Conservation (phyloP, 2,113 vertebrate genomes). For the Cichladusa arquata region DNA sequence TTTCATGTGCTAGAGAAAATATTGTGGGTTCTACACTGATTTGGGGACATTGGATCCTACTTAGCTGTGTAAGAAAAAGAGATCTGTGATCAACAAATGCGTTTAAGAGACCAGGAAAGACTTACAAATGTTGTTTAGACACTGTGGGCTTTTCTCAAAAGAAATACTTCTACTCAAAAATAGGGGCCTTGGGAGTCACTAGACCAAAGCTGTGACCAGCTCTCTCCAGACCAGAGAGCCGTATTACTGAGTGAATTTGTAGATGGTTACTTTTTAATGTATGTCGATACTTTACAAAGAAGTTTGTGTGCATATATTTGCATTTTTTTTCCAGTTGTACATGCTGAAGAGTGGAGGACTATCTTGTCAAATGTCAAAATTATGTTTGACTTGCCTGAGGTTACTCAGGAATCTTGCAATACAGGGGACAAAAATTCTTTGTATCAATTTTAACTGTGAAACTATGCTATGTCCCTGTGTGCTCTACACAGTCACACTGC, state of each 20-base stretch:
- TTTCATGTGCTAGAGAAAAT: background rate
- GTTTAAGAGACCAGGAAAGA: background rate
- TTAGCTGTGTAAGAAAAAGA: background rate
- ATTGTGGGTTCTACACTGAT: background rate
- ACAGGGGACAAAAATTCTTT: background rate
- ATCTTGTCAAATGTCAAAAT: background rate
- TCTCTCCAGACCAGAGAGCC: background rate
- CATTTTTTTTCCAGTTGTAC: background rate
- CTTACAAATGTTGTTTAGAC: background rate
- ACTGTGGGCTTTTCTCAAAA: fast-evolving
- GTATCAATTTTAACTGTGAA: background rate
- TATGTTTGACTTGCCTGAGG: background rate
- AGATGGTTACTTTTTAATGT: background rate
- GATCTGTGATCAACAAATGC: background rate
- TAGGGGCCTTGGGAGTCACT: background rate
- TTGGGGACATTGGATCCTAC: fast-evolving
- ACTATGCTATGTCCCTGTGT: fast-evolving
- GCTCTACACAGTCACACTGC: background rate
- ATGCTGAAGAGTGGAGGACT: background rate
- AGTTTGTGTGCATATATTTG: background rate
- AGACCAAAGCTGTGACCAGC: background rate
- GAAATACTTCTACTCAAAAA: background rate
- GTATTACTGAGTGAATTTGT: background rate
- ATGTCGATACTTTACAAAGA: background rate
- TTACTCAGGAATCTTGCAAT: background rate